Percentiles rank a stretch among this genome's conserved stretches.
Conservation (phyloP, 2,797 vertebrate species). For the Lates japonicus region DNA sequence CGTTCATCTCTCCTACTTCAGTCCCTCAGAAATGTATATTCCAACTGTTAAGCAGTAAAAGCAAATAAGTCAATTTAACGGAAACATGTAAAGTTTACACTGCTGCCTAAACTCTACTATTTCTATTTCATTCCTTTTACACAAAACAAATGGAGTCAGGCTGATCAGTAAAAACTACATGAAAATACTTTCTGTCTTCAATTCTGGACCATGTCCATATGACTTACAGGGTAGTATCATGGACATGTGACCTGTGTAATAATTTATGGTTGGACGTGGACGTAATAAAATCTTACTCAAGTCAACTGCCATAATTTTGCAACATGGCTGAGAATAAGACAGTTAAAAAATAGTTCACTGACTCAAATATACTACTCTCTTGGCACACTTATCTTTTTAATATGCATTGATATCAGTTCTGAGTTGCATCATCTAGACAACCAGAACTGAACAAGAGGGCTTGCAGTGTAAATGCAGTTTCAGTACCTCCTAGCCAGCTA, state of each 20-base stretch:
- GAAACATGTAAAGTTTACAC: background rate
- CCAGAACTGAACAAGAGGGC: background rate
- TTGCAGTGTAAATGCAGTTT: background rate
- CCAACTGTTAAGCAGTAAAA: background rate
- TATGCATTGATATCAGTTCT: background rate
- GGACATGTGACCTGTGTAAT: background rate
- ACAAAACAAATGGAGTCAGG: background rate
- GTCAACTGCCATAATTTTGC: background rate
- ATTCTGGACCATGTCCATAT: no score
- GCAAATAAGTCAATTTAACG: background rate
- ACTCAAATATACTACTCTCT: background rate
- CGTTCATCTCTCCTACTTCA: slow-evolving; percentile 13
- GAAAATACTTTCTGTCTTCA: background rate
- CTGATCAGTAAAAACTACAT: background rate
- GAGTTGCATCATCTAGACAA: slow-evolving; percentile 20
- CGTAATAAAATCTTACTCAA: background rate
- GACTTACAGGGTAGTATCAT: background rate
- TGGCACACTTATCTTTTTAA: background rate
- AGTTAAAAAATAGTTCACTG: background rate
- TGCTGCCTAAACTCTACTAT: background rate
- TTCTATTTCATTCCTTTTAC: background rate
- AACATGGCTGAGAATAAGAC: background rate
- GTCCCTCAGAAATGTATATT: background rate
- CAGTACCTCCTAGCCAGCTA: no score
- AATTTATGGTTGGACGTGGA: background rate